These are phyloP conservation scores for Crenuchus spilurus DNA, from an alignment of 2,797 vertebrate species.

Conservation along the genomic window DNA sequence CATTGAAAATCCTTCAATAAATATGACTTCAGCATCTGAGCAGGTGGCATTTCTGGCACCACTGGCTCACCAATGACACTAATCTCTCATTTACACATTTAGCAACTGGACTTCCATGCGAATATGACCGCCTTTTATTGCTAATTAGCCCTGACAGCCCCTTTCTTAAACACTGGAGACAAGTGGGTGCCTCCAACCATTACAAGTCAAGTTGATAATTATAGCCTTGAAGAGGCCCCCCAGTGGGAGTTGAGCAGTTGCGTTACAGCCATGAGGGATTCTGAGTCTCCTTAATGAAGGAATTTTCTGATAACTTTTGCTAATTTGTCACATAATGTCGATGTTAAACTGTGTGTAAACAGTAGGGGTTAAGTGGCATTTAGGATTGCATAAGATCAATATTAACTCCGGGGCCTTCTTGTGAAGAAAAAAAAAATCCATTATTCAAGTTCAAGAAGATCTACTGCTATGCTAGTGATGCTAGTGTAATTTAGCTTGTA, in stretches of 20 bases:
- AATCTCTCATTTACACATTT: constrained; percentile 10
- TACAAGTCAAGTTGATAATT: constrained; percentile 37
- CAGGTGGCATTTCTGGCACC: constrained; percentile 5
- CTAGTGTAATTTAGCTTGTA: not conserved
- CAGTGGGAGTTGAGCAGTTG: not conserved
- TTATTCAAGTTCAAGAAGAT: not conserved
- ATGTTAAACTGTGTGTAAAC: constrained; percentile 26
- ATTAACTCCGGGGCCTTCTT: too few relatives aligned
- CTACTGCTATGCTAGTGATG: not conserved
- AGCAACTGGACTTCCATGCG: constrained; percentile 7
- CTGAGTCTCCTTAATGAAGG: not conserved
- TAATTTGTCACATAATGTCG: constrained; percentile 29
- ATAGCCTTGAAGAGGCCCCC: constrained; percentile 5
- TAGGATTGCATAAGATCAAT: not conserved
- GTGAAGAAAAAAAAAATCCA: not conserved
- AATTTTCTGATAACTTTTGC: constrained; percentile 13
- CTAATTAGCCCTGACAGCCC: constrained; percentile 39
- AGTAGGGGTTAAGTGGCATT: not conserved
- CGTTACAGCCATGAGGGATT: not conserved
- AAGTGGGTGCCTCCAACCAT: constrained; percentile 23
- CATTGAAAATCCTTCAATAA: too few relatives aligned
- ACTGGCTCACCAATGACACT: not conserved
- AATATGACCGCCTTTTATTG: constrained; percentile 6
- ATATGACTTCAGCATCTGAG: not conserved
- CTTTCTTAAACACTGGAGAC: constrained; percentile 7